These are phyloP conservation scores for Pandemis heparana DNA, from an alignment of 2,888 invertebrate genomes.

Conservation along the genomic window DNA sequence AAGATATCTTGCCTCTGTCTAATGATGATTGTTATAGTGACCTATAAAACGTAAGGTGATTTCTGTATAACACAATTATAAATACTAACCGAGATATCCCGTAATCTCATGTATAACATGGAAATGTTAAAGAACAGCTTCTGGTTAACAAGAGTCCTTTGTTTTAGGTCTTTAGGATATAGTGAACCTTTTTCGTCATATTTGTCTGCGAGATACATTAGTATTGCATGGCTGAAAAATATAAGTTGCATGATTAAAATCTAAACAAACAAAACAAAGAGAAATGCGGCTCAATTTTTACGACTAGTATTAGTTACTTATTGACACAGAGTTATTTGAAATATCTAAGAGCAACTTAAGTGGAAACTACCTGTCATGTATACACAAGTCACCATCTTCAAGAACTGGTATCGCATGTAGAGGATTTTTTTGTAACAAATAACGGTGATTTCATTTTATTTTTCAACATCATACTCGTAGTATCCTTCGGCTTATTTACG, in stretches of 20 bases:
- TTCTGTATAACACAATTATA: too few relatives aligned
- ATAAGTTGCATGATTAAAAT: too few relatives aligned
- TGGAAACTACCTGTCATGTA: slow-evolving; percentile 43
- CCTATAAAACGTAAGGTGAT: too few relatives aligned
- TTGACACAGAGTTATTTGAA: too few relatives aligned
- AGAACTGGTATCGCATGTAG: slow-evolving; percentile 80
- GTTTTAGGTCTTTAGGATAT: slow-evolving; percentile 76
- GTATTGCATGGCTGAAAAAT: slow-evolving; percentile 68
- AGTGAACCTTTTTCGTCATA: slow-evolving; percentile 76
- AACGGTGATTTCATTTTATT: too few relatives aligned
- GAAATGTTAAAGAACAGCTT: not conserved
- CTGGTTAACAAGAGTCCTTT: not conserved
- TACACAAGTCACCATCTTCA: slow-evolving; percentile 72
- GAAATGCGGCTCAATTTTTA: too few relatives aligned
- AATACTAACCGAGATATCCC: not conserved
- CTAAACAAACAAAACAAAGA: too few relatives aligned
- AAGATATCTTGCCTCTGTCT: too few relatives aligned
- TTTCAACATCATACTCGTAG: too few relatives aligned
- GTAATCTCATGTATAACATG: not conserved
- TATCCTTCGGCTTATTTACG: too few relatives aligned
- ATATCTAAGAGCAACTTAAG: not conserved
- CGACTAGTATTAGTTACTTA: too few relatives aligned
- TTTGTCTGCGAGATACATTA: slow-evolving; percentile 70
- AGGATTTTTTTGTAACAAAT: slow-evolving; percentile 74
- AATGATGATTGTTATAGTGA: too few relatives aligned